phyloP scores from a whole-genome alignment of 2,113 vertebrate genomes.

The Passerina amoena region DNA sequence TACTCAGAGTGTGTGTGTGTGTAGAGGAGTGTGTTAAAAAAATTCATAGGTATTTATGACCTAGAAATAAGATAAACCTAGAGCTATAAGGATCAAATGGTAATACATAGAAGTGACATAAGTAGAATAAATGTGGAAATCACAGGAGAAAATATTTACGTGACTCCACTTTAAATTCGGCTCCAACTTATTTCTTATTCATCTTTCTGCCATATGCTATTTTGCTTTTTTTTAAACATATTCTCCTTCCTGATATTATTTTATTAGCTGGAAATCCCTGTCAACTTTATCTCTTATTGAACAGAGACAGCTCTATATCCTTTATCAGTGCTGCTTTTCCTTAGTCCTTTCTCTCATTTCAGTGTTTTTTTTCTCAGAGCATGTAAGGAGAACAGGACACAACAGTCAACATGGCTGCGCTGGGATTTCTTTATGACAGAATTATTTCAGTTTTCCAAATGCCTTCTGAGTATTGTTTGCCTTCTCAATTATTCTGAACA shows the following conservation, averaged over 20 bases:
- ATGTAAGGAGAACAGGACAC: not conserved
- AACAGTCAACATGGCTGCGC: not conserved
- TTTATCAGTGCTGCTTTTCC: not conserved
- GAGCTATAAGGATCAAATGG: not conserved
- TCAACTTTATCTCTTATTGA: not conserved
- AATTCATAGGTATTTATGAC: not conserved
- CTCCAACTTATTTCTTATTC: not conserved
- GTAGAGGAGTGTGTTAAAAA: not conserved
- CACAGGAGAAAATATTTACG: not conserved
- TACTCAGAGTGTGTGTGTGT: not conserved
- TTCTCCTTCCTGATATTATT: not conserved
- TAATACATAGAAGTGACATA: not conserved
- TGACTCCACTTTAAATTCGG: not conserved
- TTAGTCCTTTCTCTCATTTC: not conserved
- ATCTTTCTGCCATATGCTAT: not conserved
- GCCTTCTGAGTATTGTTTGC: not conserved
- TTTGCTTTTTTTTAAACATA: not conserved
- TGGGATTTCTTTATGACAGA: not conserved
- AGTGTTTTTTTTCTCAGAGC: not conserved
- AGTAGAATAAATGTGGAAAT: not conserved
- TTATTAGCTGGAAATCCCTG: not conserved
- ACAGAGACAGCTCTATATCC: not conserved
- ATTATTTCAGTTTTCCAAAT: not conserved
- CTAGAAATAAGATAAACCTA: not conserved
- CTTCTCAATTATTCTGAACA: not conserved